Conservation (phyloP, 2,888 invertebrate species). For the Melipona beecheii region DNA sequence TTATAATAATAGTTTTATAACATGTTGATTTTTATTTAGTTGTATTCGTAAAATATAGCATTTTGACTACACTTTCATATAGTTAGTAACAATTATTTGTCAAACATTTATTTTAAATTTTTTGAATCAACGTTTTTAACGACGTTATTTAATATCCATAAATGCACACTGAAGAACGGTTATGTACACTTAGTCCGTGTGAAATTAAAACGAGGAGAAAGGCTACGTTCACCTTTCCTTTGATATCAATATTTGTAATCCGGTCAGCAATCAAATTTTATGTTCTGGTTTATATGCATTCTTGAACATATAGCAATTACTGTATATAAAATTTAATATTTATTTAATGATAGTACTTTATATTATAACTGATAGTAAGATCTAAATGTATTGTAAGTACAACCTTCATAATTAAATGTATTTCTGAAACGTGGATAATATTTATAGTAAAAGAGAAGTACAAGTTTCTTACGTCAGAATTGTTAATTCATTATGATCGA, state of each 20-base stretch:
- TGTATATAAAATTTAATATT: neutral
- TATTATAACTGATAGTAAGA: neutral
- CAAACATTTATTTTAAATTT: neutral
- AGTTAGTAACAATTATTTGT: neutral
- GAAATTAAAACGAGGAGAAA: slow-evolving; percentile 41
- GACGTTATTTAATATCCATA: neutral
- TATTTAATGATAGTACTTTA: neutral
- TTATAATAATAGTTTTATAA: neutral
- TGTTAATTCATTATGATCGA: slow-evolving; percentile 68
- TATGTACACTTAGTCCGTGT: neutral
- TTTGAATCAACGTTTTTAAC: neutral
- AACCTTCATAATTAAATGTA: neutral
- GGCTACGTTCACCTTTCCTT: slow-evolving; percentile 23
- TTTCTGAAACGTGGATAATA: slow-evolving; percentile 7
- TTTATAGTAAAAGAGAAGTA: slow-evolving; percentile 31
- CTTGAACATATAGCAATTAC: neutral
- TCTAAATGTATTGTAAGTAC: neutral
- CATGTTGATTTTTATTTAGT: neutral
- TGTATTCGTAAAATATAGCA: neutral
- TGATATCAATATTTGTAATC: slow-evolving; percentile 16
- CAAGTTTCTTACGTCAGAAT: slow-evolving; percentile 62
- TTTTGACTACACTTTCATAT: neutral
- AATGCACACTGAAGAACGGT: neutral
- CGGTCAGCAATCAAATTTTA: slow-evolving; percentile 28
- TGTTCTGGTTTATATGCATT: neutral